Conservation (phyloP, 1,140 invertebrate genomes). For the Bathynomus jamesi region DNA sequence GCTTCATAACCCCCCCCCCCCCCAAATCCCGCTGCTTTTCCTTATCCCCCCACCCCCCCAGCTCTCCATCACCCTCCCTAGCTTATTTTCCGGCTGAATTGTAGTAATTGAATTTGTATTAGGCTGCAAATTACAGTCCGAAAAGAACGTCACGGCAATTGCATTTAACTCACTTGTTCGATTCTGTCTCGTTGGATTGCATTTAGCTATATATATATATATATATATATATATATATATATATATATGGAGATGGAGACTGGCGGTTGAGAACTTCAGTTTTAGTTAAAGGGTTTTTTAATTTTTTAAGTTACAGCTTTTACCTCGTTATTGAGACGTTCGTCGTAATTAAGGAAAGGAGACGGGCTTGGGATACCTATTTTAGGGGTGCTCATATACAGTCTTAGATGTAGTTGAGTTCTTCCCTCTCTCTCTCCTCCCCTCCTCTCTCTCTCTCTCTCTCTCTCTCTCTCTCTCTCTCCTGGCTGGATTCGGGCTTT, state of each 20-base stretch:
- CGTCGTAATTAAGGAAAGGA: no score
- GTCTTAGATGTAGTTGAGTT: background rate
- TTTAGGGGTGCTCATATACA: no score
- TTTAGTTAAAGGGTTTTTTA: no score
- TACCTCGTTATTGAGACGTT: no score
- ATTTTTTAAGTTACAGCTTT: no score
- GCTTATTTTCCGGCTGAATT: constrained; percentile 32
- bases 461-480: background rate
- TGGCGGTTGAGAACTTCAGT: no score
- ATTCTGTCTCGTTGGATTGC: background rate
- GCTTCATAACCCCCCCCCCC: background rate
- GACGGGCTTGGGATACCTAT: no score
- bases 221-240: background rate
- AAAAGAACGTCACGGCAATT: constrained; percentile 32
- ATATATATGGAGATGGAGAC: background rate
- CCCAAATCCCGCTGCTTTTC: background rate
- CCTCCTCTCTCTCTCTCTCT: constrained; percentile 1
- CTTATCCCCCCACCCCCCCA: background rate
- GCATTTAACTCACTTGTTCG: constrained; percentile 25
- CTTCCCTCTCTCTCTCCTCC: background rate
- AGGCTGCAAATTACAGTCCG: constrained; percentile 30
- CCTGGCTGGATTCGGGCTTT: background rate
- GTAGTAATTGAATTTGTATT: constrained; percentile 34
- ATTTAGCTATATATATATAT: background rate
- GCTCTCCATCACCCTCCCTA: constrained; percentile 14